A percentile compares a stretch with the other conserved stretches of the same genome.
Evolutionary conservation across 2,113 vertebrate genomes (phyloP).

Genomic region (Otocyon megalotis): DNA sequence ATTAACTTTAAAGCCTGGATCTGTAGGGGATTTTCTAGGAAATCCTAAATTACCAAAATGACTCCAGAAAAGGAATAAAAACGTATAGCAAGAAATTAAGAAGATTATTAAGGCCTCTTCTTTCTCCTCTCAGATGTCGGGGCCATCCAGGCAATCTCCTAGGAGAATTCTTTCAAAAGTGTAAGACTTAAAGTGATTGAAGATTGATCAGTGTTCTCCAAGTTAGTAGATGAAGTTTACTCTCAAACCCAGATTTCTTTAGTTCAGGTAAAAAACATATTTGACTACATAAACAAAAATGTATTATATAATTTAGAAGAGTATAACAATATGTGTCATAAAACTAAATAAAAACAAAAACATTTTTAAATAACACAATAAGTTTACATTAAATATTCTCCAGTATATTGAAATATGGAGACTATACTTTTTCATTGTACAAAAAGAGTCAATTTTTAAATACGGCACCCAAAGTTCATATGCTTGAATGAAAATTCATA

Average conservation of each 20-base stretch:
- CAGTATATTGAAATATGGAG: constrained; percentile 91
- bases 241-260: neutral
- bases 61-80: neutral
- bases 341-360: constrained; percentile 85
- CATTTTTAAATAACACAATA: constrained; percentile 86
- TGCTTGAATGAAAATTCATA: constrained; percentile 66
- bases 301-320: constrained; percentile 93
- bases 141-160: neutral
- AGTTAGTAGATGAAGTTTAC: neutral
- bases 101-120: neutral
- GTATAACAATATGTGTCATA: constrained; percentile 93
- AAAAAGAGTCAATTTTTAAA: constrained; percentile 87
- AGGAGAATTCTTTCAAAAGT: constrained; percentile 44
- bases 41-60: constrained; percentile 34
- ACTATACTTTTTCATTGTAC: constrained; percentile 90
- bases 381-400: constrained; percentile 92
- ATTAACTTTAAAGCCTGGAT: neutral
- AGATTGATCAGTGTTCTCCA: neutral
- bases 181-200: neutral
- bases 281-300: constrained; percentile 93
- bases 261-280: constrained; percentile 93
- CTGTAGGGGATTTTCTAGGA: neutral
- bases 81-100: neutral
- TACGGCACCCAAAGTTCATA: constrained; percentile 89
- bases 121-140: neutral